Evolutionary conservation across 2,888 invertebrate species (phyloP), one percentile per base, ranked within the genome.

Genomic region (Drosophila emarginata): DNA sequence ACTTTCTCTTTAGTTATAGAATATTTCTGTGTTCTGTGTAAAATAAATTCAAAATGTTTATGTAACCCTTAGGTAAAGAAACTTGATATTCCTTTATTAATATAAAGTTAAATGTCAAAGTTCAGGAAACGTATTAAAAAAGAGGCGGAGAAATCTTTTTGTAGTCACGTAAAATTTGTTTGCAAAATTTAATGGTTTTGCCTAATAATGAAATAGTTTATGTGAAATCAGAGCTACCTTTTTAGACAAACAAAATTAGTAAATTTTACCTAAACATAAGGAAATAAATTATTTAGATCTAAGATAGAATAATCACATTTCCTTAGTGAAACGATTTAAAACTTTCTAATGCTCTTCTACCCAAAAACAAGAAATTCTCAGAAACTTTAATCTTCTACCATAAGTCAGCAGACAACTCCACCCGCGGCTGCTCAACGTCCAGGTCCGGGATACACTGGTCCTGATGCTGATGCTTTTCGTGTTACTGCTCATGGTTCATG

Each of bases 341-440:
- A 70, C 70, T 64, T 64, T 70, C 56, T 70, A 70, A 70, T 71
- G 59, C 70, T 71, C 51, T 39, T 28, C 32, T 69, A 26, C 36
- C 21, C 36, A 18, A 61, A 32, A 23, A 23, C 18, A 12, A 18
- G 14, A 57, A 68, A 68, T 28, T 15, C 23, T 37, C 63, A 63
- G 21, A 69, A 84, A 75, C 77, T 75, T 75, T 79, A 76, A 45
- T 18, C 45, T 45, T 45, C 12, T 21, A 18, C 11, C 45, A 45
- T 45, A 45, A 45, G 21, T 45, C 45, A 45, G 45, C 18, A 45
- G 21, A 11, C 11, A 45, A 45, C 18, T 45, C 21, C 45, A 15
- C 18, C 45, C 18, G 18, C 12, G 18, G 18, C 11, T 45, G 4
- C 12, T 45, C 11, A 11, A 2, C 4, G 40, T 21, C 21, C 1